Base-by-base conservation (phyloP, 2,113 vertebrate species). In the Hypomesus transpacificus region DNA sequence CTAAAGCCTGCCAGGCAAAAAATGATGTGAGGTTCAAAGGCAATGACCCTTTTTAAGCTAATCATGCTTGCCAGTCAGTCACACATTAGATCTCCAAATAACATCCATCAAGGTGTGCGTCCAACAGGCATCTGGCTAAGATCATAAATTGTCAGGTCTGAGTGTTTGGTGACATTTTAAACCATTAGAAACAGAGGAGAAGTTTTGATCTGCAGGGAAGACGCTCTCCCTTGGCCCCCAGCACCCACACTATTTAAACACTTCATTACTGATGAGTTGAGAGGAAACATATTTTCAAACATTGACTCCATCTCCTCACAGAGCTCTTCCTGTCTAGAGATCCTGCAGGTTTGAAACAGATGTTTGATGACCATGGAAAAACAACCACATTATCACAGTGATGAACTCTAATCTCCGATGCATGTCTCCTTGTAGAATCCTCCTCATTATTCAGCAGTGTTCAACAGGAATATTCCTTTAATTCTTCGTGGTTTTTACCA, bases 251-350 rank as follows among this genome's bases (percentile, higher is more conserved):
- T 3, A 86, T 84, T 85, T 85, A 88, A 85, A 90, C 90, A 88
- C 78, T 56, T 83, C 79, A 75, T 88, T 85, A 86, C 81, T 73
- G 86, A 89, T 88, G 89, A 88, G 74, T 86, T 88, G 87, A 13
- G 68, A 87, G 77, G 76, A 75, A 69, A 71, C 50, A 66, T 72
- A 61, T 75, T 82, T 83, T 83, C 81, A 88, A 87, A 86, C 84
- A 86, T 77, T 64, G 81, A 73, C 82, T 85, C 6, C 66, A 28
- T 77, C 34, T 77, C 72, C 70, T 80, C 80, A 76, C 79, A 14
- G 53, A 66, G 61, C 50, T 17, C 0, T 68, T 65, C 73, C 14
- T 52, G 78, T 82, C 80, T 81, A 66, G 53, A 85, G 69, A 26
- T 16, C 11, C 57, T 75, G 70, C 80, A 74, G 68, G 73, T 81